Evolutionary conservation across 2,113 vertebrate species (phyloP), one percentile per base, ranked within the genome.

Genomic region (Lophochroa leadbeateri): DNA sequence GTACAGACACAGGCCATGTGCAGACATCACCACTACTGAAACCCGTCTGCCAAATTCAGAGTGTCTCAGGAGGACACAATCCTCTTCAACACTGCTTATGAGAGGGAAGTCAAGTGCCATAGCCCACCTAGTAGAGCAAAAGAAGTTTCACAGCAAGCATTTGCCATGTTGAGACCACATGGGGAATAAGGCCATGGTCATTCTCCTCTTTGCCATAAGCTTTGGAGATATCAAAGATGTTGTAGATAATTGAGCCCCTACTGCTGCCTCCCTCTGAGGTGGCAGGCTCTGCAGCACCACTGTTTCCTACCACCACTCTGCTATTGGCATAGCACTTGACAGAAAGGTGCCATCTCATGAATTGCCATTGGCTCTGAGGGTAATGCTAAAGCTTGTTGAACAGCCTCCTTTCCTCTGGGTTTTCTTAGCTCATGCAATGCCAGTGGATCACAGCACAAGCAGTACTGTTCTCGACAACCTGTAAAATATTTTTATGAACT

Each of bases 401-500:
- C n/a, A 37, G 19, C 53, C 33, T 57, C 29, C 35, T 24, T 41
- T 74, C 43, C 47, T 13, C 71, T 28, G 55, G 4, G 5, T 55
- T 65, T 52, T 69, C 37, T 39, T 50, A 41, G 68, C 8, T 58
- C 43, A 3, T 17, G 6, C 18, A 5, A 49, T 75, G 69, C 37
- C 70, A 27, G 17, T 25, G 25, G 11, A 46, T 69, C 35, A 8
- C 6, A 12, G 76, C 69, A 89, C 75, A 8, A 53, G 28, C 60
- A 64, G 58, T 60, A 82, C 37, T 41, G 61, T 15, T 91, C 77
- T 44, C 82, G 88, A 94, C 69, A 91, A 95, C 52, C 69, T 49
- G 82, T 72, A 90, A 92, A 97, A 70, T 88, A 60, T 71, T 93
- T 91, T 71, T 46, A 61, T 90, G 35, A 83, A 91, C 69, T 65